These are phyloP conservation scores for Ambastaia sidthimunki DNA, from an alignment of 2,797 vertebrate species.

Conservation along the genomic window DNA sequence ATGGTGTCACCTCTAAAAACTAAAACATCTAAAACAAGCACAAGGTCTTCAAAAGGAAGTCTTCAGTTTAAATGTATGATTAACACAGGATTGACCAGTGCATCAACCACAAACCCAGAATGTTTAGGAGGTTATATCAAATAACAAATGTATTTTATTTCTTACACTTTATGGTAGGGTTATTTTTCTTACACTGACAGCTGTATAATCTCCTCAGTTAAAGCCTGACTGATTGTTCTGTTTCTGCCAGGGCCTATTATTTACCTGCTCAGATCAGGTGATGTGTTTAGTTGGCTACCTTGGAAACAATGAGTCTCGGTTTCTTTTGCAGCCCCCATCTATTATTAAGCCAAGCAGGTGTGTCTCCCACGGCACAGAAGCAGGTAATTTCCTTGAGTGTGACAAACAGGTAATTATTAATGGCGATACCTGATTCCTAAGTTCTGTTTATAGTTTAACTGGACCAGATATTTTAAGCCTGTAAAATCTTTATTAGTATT, in stretches of 20 bases:
- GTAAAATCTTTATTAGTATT: background rate
- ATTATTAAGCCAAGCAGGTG: conserved; percentile 69
- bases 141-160: too few relatives aligned
- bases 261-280: conserved; percentile 46
- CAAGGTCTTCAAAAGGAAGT: background rate
- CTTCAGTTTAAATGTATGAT: background rate
- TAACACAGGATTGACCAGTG: background rate
- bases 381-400: too few relatives aligned
- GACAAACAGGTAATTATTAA: conserved; percentile 64
- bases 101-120: too few relatives aligned
- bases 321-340: conserved; percentile 51
- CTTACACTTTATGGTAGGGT: too few relatives aligned
- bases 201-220: background rate
- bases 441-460: conserved; percentile 7
- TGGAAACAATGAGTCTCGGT: conserved; percentile 59
- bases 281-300: conserved; percentile 38
- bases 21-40: background rate
- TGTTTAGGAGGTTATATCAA: too few relatives aligned
- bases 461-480: background rate
- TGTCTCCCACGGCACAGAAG: conserved; percentile 54
- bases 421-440: conserved; percentile 58
- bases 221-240: background rate
- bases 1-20: background rate
- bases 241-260: conserved; percentile 21
- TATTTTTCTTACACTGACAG: background rate